These are phyloP conservation scores for Rhincodon typus DNA, from an alignment of 2,797 vertebrate genomes.

Conservation along the genomic window DNA sequence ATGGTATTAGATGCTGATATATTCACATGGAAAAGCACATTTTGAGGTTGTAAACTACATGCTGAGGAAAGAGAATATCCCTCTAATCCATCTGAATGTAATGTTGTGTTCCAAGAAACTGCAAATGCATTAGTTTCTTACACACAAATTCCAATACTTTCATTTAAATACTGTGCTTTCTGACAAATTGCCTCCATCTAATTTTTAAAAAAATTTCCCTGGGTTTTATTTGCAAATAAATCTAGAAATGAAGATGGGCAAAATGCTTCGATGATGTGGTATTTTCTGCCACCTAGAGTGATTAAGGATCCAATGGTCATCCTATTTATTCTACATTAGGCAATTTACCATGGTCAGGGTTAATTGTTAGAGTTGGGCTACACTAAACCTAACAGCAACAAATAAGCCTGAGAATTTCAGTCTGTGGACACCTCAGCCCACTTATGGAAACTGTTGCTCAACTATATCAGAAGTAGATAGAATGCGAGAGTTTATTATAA, in stretches of 20 bases:
- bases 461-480: no score
- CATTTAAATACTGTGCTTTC: not conserved
- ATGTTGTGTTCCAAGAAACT: not conserved
- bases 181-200: not conserved
- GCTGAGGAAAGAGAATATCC: not conserved
- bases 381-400: not conserved
- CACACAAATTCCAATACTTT: not conserved
- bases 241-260: not conserved
- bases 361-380: not conserved
- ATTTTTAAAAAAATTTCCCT: no score
- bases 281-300: not conserved
- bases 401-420: not conserved
- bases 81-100: not conserved
- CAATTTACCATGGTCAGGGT: not conserved
- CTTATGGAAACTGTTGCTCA: not conserved
- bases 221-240: constrained; percentile 4
- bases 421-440: not conserved
- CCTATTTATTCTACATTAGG: not conserved
- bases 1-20: no score
- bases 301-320: not conserved
- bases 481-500: no score
- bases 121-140: not conserved
- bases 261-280: not conserved
- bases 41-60: not conserved
- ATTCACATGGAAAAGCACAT: not conserved